These are phyloP conservation scores for Heliconius ismenius DNA, from an alignment of 2,888 invertebrate genomes.

Conservation along the genomic window DNA sequence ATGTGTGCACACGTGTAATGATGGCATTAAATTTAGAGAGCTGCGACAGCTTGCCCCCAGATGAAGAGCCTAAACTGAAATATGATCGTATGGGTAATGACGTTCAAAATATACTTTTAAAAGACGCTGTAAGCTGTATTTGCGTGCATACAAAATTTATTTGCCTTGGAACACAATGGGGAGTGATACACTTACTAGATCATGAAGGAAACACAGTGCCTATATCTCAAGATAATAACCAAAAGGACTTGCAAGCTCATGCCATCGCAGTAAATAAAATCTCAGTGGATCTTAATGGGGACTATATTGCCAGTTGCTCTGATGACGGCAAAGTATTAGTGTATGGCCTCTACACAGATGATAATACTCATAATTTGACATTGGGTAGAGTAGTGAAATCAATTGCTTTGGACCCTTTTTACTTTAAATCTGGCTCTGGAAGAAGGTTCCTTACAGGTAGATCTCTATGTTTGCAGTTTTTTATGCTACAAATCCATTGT, in stretches of 20 bases:
- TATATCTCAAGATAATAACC: constrained; percentile 81
- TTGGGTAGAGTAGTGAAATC: constrained; percentile 92
- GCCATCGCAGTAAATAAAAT: constrained; percentile 96
- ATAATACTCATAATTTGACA: constrained; percentile 89
- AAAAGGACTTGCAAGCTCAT: constrained; percentile 89
- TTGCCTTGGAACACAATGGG: constrained; percentile 96
- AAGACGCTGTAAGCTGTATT: constrained; percentile 93
- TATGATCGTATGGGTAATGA: constrained; percentile 95
- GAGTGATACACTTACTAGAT: constrained; percentile 93
- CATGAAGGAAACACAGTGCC: constrained; percentile 92
- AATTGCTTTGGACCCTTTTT: constrained; percentile 92
- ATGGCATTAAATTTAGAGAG: constrained; percentile 75
- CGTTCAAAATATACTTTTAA: constrained; percentile 90
- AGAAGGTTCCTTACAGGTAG: constrained; percentile 89
- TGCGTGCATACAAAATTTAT: constrained; percentile 97
- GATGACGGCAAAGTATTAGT: constrained; percentile 94
- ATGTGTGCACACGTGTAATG: constrained; percentile 29
- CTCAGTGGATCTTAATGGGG: constrained; percentile 96
- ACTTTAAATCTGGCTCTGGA: constrained; percentile 88
- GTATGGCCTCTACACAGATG: constrained; percentile 92
- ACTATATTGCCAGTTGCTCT: constrained; percentile 95
- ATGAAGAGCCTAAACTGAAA: constrained; percentile 92
- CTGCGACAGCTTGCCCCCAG: constrained; percentile 72
- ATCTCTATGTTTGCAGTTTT: neutral
- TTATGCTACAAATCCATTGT: neutral